Base-by-base conservation (phyloP, 1,140 invertebrate species). In the Tetramorium parvispinum region DNA sequence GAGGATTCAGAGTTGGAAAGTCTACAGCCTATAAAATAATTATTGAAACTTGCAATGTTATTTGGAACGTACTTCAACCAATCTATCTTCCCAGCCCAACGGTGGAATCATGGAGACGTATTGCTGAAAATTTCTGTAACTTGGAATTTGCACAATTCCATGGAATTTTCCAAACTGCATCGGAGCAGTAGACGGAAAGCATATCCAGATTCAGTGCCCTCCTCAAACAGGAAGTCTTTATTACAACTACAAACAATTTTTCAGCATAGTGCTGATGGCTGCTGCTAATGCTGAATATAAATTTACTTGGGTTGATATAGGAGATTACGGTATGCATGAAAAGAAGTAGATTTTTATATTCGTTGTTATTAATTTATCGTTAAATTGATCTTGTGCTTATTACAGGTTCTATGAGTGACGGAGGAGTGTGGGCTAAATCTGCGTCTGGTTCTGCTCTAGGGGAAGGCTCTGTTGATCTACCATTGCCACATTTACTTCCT, bases 101-200 rank as follows among this genome's bases (percentile, higher is more conserved):
- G 0, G n/a, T 3, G 21, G 63, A 66, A 11, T 66, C 37, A 21
- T 66, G 37, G 63, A 66, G 5, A 3, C 3, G 2, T 10, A 40
- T 43, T 66, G 63, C 37, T 37, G 18, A 40, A 37, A 3, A 65
- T 18, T 65, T 65, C 37, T 65, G 3, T 37, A 18, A 18, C 1
- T n/a, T n/a, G n/a, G n/a, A n/a, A n/a, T n/a, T n/a, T n/a, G n/a
- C n/a, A n/a, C n/a, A n/a, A 65, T 37, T 18, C n/a, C n/a, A n/a
- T 66, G 63, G 63, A 66, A 66, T 40, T 66, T 66, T 37, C 63
- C 63, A n/a, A 66, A 66, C 11, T 66, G 63, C 18, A 43, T 66
- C 1, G n/a, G 27, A 2, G 27, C 61, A 18, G 27, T 63, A 63
- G 27, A 63, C 27, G 59, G 27, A 8, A 63, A 63, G 21, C 63